These are phyloP conservation scores for Himalopsyche anomala DNA, from an alignment of 2,888 invertebrate genomes.

Conservation along the genomic window DNA sequence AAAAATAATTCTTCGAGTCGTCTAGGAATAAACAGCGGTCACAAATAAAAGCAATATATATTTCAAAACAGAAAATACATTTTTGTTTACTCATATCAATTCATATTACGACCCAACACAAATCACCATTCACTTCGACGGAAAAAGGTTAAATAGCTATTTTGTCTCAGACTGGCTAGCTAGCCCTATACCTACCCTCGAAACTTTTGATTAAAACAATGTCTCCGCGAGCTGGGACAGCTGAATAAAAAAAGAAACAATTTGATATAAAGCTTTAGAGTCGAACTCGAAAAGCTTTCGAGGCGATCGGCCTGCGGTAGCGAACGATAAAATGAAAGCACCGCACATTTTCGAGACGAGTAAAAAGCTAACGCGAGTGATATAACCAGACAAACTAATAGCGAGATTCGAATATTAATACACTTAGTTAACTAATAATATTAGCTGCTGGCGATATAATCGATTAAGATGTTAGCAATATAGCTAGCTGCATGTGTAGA, in stretches of 20 bases:
- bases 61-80: no score
- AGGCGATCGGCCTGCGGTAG: background rate
- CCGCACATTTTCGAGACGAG: background rate
- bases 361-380: background rate
- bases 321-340: slow-evolving; percentile 21
- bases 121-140: slow-evolving; percentile 19
- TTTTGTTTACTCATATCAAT: no score
- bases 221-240: background rate
- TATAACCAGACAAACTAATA: no score
- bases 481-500: no score
- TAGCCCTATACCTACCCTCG: background rate
- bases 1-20: no score
- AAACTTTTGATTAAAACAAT: slow-evolving; percentile 42
- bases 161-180: background rate
- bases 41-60: no score
- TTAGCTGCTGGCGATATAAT: no score
- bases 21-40: no score
- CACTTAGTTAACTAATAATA: no score
- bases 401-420: no score
- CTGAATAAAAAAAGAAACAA: slow-evolving; percentile 37
- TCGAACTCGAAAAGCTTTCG: slow-evolving; percentile 18
- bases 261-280: slow-evolving; percentile 31
- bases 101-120: slow-evolving; percentile 1
- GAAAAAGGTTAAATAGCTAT: slow-evolving; percentile 10
- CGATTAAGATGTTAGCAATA: no score